Percentiles rank a stretch among this genome's conserved stretches.
Conservation (phyloP, 2,888 invertebrate genomes). For the Subacronicta megacephala region DNA sequence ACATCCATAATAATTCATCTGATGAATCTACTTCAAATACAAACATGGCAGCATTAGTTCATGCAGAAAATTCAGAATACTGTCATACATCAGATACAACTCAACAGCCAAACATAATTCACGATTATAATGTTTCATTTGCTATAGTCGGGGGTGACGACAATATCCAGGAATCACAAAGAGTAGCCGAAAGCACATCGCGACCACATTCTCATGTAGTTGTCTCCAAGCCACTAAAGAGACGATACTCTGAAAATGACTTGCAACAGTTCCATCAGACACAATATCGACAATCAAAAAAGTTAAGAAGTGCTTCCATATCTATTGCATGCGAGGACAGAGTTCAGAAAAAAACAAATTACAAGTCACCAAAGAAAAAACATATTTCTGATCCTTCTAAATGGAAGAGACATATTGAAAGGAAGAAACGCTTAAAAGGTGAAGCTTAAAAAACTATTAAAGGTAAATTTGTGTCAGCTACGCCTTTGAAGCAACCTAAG, state of each 20-base stretch:
- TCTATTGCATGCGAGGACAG: slow-evolving; percentile 1
- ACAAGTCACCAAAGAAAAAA: slow-evolving; percentile 7
- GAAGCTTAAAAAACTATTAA: slow-evolving; percentile 23
- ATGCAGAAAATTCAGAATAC: too few relatives aligned
- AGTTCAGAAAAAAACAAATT: slow-evolving; percentile 1
- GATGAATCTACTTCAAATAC: too few relatives aligned
- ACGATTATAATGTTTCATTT: too few relatives aligned
- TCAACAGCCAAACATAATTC: too few relatives aligned
- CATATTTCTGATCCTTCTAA: slow-evolving; percentile 14
- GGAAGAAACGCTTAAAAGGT: slow-evolving; percentile 20
- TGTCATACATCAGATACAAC: too few relatives aligned
- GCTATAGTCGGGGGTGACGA: background rate
- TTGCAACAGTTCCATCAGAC: slow-evolving; percentile 8
- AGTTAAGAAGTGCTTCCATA: slow-evolving; percentile 13
- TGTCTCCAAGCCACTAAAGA: slow-evolving; percentile 3
- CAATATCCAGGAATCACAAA: background rate
- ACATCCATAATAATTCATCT: slow-evolving; percentile 8
- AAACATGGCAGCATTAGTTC: too few relatives aligned
- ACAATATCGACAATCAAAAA: slow-evolving; percentile 3
- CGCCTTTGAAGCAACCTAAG: slow-evolving; percentile 15
- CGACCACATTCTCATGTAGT: background rate
- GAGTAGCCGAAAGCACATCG: background rate
- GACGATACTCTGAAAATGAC: slow-evolving; percentile 7
- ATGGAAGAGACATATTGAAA: slow-evolving; percentile 23
- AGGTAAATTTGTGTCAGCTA: slow-evolving; percentile 19